Evolutionary conservation across 2,797 vertebrate genomes (phyloP), one percentile per base, ranked within the genome.

Genomic region (Malurus splendens): DNA sequence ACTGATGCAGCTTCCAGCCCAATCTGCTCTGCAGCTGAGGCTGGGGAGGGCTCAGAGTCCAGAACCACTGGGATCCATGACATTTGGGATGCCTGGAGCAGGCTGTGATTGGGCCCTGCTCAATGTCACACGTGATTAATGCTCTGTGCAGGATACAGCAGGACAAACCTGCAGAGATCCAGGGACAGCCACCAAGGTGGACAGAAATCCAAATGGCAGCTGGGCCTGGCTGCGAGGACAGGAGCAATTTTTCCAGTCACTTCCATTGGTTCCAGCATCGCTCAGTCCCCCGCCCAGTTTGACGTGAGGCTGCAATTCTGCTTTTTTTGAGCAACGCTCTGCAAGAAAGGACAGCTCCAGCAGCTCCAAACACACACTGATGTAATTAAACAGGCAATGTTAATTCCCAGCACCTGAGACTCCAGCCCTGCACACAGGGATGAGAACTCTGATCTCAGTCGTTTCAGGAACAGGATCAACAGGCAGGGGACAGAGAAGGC

Each of bases 381-480:
- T 74, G 72, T 90, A 65, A 91, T 88, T 93, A 76, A 94, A 55
- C 48, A 59, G 89, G 67, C 82, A 55, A 39, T 0, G 2, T 66
- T 81, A 90, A 84, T 91, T 93, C 74, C 59, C 81, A 84, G 74
- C 93, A 94, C 89, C 94, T 92, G 89, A 90, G 92, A 33, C 93
- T 73, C 64, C 9, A 64, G 54, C 4, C 64, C 67, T 85, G 33
- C 4, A 0, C 20, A 72, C 41, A 18, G 67, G 18, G 42, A 48
- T 7, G 13, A 18, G 30, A 73, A 47, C 64, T 1, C 81, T 18
- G 5, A 41, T 68, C 48, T 65, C 77, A 81, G 28, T 71, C 30
- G 75, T 39, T 45, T 70, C 12, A 0, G 56, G 61, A 77, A 79
- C 3, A n/a, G 3, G 10, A 90, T 24, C 83, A 44, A 44, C 17